Base-by-base conservation (phyloP, 2,888 invertebrate species). In the Drosophila lutescens region DNA sequence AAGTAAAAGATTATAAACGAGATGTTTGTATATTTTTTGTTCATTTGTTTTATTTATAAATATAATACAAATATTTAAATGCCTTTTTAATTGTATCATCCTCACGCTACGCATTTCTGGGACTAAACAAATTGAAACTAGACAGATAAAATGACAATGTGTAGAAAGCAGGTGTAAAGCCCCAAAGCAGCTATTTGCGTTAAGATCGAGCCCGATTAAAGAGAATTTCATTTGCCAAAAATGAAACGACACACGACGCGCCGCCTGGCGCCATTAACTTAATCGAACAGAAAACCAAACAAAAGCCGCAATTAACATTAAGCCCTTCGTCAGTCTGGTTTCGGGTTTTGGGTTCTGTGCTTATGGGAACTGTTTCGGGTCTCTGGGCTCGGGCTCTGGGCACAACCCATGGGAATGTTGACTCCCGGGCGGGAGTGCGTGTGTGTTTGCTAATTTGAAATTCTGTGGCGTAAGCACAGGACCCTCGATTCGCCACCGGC, bases 261-360 rank as follows among this genome's bases (percentile, higher is more conserved):
- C 51, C 57, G 66, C 49, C 47, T 38, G 77, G 56, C 60, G 60
- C 70, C 73, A 80, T 80, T 76, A 71, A 81, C 57, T 78, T 81
- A 81, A 85, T 86, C 77, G 76, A 78, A 82, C 68, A 68, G 67
- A 73, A 84, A 84, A 74, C 78, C 82, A 74, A 86, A 82, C 78
- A 81, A 84, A 80, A 65, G 69, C 46, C 63, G 68, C 77, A 84
- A 84, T 84, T 85, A 84, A 80, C 70, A 72, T 72, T 68, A 69
- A 76, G 74, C 74, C 74, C 81, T 78, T 76, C 63, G 43, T 3
- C 68, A 40, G 50, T 40, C 56, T 44, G 51, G 47, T 32, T 10
- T 15, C 23, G 43, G 44, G 40, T 13, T 4, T 13, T 23, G 58
- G 23, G 17, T 46, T 56, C 34, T 44, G 23, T 23, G 2, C 23